phyloP scores from a whole-genome alignment of 2,113 vertebrate species.

The Engraulis encrasicolus region DNA sequence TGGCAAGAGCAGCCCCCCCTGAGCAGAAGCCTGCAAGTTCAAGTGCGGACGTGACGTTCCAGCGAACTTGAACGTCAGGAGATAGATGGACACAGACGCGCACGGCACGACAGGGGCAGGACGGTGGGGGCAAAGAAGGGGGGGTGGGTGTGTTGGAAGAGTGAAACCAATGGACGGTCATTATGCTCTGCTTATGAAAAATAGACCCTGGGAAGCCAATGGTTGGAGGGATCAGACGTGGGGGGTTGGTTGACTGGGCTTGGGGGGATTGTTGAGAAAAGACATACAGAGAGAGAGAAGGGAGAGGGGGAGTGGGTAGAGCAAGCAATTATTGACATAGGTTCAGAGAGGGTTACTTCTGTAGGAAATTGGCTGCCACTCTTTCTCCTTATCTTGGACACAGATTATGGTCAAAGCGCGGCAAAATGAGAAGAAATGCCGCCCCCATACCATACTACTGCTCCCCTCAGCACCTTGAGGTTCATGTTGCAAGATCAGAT shows the following conservation, averaged over 20 bases:
- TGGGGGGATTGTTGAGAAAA: no score
- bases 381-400: slow-evolving; percentile 3
- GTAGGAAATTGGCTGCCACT: slow-evolving; percentile 12
- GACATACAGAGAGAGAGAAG: slow-evolving; percentile 47
- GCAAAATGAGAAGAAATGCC: background rate
- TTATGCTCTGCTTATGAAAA: slow-evolving; percentile 90
- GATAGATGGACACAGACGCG: slow-evolving; percentile 93
- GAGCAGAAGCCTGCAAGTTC: slow-evolving; percentile 98
- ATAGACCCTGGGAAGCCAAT: slow-evolving; percentile 82
- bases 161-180: slow-evolving; percentile 94
- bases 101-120: slow-evolving; percentile 93
- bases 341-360: slow-evolving; percentile 10
- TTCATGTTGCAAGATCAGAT: background rate
- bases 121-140: slow-evolving; percentile 79
- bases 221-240: slow-evolving; percentile 59
- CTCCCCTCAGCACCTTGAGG: background rate
- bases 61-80: slow-evolving; percentile 99
- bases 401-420: slow-evolving; percentile 9
- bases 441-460: no score
- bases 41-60: slow-evolving; percentile 99
- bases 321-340: slow-evolving; percentile 13
- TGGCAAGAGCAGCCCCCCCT: slow-evolving; percentile 91
- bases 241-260: no score
- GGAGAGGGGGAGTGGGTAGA: slow-evolving; percentile 22
- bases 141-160: slow-evolving; percentile 80